Conservation (phyloP, 2,797 vertebrate genomes). For the Bryconaethiops microstoma region DNA sequence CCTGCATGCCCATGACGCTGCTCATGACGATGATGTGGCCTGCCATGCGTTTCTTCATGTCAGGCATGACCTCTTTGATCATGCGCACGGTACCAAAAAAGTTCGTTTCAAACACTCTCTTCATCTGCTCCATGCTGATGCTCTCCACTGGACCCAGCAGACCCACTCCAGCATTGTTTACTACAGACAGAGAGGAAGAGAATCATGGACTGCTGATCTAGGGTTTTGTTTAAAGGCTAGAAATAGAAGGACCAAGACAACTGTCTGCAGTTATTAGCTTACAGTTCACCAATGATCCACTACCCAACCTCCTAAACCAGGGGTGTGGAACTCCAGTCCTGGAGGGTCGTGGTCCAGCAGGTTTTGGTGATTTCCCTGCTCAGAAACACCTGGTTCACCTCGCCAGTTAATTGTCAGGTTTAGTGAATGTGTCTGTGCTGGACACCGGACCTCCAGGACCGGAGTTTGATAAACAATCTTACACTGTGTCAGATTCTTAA, state of each 20-base stretch:
- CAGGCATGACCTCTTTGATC: conserved; percentile 90
- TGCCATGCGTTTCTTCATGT: conserved; percentile 85
- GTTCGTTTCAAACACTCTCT: conserved; percentile 90
- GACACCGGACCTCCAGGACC: too few relatives aligned
- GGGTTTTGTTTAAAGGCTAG: not conserved
- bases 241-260: not conserved
- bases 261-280: not conserved
- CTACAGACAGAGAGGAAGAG: conserved; percentile 64
- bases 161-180: conserved; percentile 92
- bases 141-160: conserved; percentile 88
- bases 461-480: too few relatives aligned
- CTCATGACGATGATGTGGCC: conserved; percentile 95
- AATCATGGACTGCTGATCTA: not conserved
- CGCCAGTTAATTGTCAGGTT: too few relatives aligned
- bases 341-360: too few relatives aligned
- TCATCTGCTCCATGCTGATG: conserved; percentile 87
- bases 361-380: too few relatives aligned
- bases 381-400: too few relatives aligned
- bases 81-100: conserved; percentile 91
- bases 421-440: too few relatives aligned
- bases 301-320: not conserved
- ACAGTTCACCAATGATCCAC: not conserved
- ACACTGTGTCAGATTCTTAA: not conserved
- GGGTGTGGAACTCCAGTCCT: too few relatives aligned
- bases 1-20: conserved; percentile 95